Evolutionary conservation across 1,140 invertebrate genomes (phyloP), one percentile per base, ranked within the genome.

Genomic region (Teleogryllus occipitalis): DNA sequence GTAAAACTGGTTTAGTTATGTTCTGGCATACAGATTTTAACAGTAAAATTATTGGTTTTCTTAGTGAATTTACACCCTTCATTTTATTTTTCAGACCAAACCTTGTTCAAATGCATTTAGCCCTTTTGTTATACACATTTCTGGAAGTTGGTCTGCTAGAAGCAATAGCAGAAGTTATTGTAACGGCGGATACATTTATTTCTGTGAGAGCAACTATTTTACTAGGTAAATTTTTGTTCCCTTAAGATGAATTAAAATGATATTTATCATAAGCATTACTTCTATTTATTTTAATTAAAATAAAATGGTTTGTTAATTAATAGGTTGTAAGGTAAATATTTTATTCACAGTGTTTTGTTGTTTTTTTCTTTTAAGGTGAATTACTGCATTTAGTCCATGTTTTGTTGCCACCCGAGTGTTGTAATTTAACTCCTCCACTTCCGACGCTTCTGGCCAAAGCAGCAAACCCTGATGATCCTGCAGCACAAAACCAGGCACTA

Each of bases 131-230:
- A 8, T 94, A 96, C 83, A 92, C 94, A 83, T 94, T 98, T 85
- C 86, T 98, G 72, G 93, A 95, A 86, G 93, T 91, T 80, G 96
- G 96, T 74, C 85, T 98, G 14, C 88, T 97, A 74, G 93, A 95
- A 84, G 96, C 96, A 15, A 88, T 99, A 65, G 94, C 95, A 15
- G 95, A 98, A 88, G 96, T 97, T 7, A 95, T 98, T 82, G 93
- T 96, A 8, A 93, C 92, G 47, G 93, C 93, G 82, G 96, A 97
- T 84, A 93, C 93, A 8, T 93, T 95, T 84, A 92, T 98, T 81
- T 97, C 95, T 72, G 93, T 98, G 72, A 89, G 95, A 79, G 95
- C 96, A 46, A 97, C 96, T 1, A 92, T 98, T 78, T 86, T 99
- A 21, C 87, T 99, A 75, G 95, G 92, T 86, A 82, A 85, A 82